A percentile compares a stretch with the other conserved stretches of the same genome.
Evolutionary conservation across 2,888 invertebrate genomes (phyloP).

Genomic region (Uloborus plumipes): DNA sequence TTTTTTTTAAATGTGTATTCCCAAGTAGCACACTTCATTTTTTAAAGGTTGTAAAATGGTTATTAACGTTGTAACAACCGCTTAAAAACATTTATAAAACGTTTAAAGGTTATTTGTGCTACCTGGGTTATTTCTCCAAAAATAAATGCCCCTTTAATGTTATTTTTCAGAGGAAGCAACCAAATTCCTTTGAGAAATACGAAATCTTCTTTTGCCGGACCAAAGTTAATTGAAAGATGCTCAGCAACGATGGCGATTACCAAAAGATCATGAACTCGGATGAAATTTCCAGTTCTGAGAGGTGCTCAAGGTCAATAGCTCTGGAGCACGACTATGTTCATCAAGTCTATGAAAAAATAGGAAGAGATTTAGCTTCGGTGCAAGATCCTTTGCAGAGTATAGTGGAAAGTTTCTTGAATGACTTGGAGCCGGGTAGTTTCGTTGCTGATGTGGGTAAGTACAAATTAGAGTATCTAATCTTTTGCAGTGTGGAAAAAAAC

Average conservation of each 20-base stretch:
- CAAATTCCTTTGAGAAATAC: too few species aligned
- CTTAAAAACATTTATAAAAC: too few species aligned
- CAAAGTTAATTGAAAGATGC: too few species aligned
- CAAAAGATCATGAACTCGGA: background rate
- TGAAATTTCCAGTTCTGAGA: slow-evolving; percentile 14
- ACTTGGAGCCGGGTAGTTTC: slow-evolving; percentile 89
- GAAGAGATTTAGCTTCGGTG: slow-evolving; percentile 74
- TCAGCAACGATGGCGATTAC: too few species aligned
- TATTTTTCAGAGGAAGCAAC: background rate
- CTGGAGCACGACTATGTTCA: slow-evolving; percentile 91
- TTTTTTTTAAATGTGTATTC: too few species aligned
- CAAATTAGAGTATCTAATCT: too few species aligned
- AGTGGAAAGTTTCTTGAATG: slow-evolving; percentile 85
- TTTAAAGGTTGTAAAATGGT: too few species aligned
- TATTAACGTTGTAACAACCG: too few species aligned
- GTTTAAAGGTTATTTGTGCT: too few species aligned
- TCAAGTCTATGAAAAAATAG: slow-evolving; percentile 91
- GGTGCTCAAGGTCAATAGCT: slow-evolving; percentile 79
- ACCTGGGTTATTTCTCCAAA: background rate
- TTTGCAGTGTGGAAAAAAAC: too few species aligned
- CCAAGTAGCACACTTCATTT: too few species aligned
- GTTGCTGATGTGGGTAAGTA: slow-evolving; percentile 92
- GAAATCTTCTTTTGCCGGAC: too few species aligned
- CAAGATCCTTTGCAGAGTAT: slow-evolving; percentile 79
- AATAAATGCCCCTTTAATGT: background rate